A percentile compares a stretch with the other conserved stretches of the same genome.
Evolutionary conservation across 2,888 invertebrate species (phyloP).

Genomic region (Eupithecia exiguata): DNA sequence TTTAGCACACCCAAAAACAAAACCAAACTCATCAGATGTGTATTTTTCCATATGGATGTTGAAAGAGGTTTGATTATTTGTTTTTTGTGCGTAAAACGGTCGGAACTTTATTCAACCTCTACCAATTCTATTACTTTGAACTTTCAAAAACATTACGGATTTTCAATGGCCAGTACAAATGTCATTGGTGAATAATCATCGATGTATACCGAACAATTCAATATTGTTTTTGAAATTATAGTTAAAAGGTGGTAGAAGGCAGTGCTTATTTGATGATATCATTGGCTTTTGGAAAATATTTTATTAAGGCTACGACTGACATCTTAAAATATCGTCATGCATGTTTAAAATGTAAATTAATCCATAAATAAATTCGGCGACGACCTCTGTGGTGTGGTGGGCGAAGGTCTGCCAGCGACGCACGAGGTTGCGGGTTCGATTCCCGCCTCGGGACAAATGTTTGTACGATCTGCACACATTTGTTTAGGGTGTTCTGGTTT

Average conservation of each 20-base stretch:
- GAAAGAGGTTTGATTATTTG: slow-evolving; percentile 41
- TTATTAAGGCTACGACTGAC: background rate
- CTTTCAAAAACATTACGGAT: slow-evolving; percentile 12
- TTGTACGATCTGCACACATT: too few species aligned
- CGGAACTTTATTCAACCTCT: slow-evolving; percentile 19
- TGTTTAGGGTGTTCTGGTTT: too few species aligned
- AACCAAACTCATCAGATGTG: slow-evolving; percentile 20
- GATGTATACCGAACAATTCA: slow-evolving; percentile 5
- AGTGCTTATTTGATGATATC: slow-evolving; percentile 26
- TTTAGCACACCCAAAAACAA: background rate
- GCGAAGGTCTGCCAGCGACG: too few species aligned
- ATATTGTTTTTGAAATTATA: background rate
- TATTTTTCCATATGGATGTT: slow-evolving; percentile 41
- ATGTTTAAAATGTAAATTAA: background rate
- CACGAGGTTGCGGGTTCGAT: too few species aligned
- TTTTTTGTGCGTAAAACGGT: slow-evolving; percentile 42
- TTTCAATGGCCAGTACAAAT: background rate
- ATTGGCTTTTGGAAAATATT: slow-evolving; percentile 11
- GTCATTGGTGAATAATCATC: background rate
- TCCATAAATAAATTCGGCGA: background rate
- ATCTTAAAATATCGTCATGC: background rate
- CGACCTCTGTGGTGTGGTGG: too few species aligned
- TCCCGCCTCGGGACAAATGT: too few species aligned
- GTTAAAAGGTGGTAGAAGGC: background rate
- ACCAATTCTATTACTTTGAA: background rate